These are phyloP conservation scores for Okamejei kenojei DNA, from an alignment of 2,797 vertebrate species.

Conservation along the genomic window DNA sequence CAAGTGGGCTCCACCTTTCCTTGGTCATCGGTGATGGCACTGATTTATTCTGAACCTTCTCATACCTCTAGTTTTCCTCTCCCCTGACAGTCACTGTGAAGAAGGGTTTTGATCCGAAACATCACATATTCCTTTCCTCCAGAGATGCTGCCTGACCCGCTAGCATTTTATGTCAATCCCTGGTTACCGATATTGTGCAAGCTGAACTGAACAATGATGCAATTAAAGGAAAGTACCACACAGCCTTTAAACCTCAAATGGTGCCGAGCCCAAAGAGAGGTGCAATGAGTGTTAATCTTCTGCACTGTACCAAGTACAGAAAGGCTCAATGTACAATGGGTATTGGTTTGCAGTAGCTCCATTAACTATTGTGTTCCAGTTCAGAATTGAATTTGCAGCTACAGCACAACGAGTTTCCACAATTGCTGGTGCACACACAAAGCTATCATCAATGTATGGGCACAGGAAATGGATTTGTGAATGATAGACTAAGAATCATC, in stretches of 20 bases:
- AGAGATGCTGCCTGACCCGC: too few relatives aligned
- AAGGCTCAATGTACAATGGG: too few relatives aligned
- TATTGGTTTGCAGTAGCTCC: background rate
- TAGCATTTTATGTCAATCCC: too few relatives aligned
- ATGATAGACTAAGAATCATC: background rate
- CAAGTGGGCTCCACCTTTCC: too few relatives aligned
- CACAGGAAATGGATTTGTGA: background rate
- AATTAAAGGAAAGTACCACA: too few relatives aligned
- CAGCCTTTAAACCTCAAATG: background rate
- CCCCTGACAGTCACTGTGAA: too few relatives aligned
- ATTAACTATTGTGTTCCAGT: background rate
- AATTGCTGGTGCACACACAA: background rate
- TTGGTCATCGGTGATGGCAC: too few relatives aligned
- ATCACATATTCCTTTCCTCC: too few relatives aligned
- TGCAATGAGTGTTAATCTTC: background rate
- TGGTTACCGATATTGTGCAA: background rate
- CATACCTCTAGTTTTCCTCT: too few relatives aligned
- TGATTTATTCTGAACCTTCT: too few relatives aligned
- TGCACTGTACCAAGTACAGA: background rate
- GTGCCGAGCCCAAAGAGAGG: background rate
- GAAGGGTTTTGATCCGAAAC: too few relatives aligned
- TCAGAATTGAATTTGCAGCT: background rate
- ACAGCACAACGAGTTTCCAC: background rate
- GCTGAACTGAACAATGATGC: background rate
- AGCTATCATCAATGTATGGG: background rate